Percentiles rank a stretch among this genome's conserved stretches.
Evolutionary conservation across 2,113 vertebrate genomes (phyloP).

Genomic region (Semnornis frantzii): DNA sequence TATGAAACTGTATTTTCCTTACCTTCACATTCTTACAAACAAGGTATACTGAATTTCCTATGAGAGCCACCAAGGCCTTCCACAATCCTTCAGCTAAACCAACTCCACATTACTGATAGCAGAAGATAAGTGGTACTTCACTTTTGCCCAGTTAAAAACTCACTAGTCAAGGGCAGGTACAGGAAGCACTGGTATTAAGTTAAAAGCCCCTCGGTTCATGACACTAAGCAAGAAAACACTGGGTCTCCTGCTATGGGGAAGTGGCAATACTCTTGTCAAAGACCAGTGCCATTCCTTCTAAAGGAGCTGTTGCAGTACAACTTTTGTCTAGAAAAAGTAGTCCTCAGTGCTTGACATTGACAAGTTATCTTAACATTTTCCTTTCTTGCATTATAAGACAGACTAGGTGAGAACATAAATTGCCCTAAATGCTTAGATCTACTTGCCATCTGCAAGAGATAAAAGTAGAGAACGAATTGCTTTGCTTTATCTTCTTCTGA

Average conservation of each 20-base stretch:
- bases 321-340: background rate
- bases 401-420: constrained; percentile 13
- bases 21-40: background rate
- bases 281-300: background rate
- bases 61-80: background rate
- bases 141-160: background rate
- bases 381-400: background rate
- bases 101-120: accelerated
- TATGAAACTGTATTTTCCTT: background rate
- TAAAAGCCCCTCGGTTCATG: background rate
- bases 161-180: background rate
- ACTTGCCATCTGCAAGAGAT: constrained; percentile 19
- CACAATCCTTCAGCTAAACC: background rate
- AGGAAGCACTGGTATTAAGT: background rate
- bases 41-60: background rate
- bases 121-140: background rate
- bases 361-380: background rate
- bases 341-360: background rate
- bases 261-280: background rate
- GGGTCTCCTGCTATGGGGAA: accelerated
- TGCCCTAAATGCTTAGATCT: constrained; percentile 19
- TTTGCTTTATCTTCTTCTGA: constrained; percentile 28
- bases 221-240: background rate
- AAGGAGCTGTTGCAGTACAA: background rate
- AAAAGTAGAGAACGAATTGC: constrained; percentile 11